Evolutionary conservation across 2,888 invertebrate genomes (phyloP), one percentile per base, ranked within the genome.

Genomic region (Noctua pronuba): DNA sequence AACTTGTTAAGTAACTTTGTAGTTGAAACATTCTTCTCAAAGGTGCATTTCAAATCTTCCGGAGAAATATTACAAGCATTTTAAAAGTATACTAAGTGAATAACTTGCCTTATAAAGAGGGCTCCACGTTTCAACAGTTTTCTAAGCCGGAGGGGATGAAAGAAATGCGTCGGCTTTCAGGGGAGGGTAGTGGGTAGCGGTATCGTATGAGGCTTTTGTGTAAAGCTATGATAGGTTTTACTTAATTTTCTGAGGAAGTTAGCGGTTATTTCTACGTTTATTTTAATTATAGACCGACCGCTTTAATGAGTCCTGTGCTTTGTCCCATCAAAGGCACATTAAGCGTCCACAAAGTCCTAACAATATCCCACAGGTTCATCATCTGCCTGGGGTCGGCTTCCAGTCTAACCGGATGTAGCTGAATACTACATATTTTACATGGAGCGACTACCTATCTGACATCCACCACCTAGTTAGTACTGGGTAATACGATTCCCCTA

Each of bases 31-130:
- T 52, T 58, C 2, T 28, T 67, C 68, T 74, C 38, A 74, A 68
- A 60, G 58, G 58, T 74, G 67, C 73, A 77, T 80, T 60, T 46
- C 8, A 49, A 52, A 80, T 58, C 58, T 69, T 58, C n/a, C 38
- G 2, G n/a, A 35, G 18, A 75, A 75, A 64, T 46, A 67, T 69
- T 44, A 68, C 58, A 60, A 66, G 46, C 41, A 62, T 49, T 55
- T 73, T 62, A 55, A 58, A 80, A 80, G 69, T 77, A 44, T 69
- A 76, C 35, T 60, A 73, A 81, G 69, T 46, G 58, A 66, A 73
- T 70, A 73, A 73, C 41, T 38, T 68, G 60, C 13, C 7, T 31
- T 72, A 52, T n/a, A 74, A 78, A 75, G n/a, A 28, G 21, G 35
- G 28, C 41, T 41, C 11, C 28, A 38, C 41, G n/a, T 55, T 64